These are phyloP conservation scores for Amitus sp. DNA, from an alignment of 2,888 invertebrate species.

Conservation along the genomic window DNA sequence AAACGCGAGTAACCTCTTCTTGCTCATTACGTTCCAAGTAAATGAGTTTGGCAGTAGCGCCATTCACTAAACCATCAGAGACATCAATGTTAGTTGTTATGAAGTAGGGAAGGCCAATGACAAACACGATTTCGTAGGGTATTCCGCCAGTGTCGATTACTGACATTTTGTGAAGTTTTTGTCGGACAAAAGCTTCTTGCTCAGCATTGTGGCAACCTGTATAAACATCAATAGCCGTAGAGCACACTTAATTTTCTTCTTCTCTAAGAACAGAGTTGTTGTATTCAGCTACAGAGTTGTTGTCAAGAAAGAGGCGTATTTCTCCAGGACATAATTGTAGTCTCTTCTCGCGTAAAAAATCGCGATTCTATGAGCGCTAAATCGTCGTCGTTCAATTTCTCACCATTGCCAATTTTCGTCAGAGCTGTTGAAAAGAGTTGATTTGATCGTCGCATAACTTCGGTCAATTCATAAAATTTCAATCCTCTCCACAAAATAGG, in stretches of 20 bases:
- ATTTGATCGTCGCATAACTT: constrained; percentile 56
- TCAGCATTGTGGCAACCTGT: constrained; percentile 25
- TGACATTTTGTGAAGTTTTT: constrained; percentile 44
- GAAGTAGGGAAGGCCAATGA: constrained; percentile 36
- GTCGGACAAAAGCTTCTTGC: constrained; percentile 26
- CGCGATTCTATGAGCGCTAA: constrained; percentile 46
- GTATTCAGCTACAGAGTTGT: constrained; percentile 48
- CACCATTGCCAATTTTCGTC: constrained; percentile 52
- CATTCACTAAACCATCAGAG: constrained; percentile 52
- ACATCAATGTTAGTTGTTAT: constrained; percentile 54
- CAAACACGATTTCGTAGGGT: constrained; percentile 44
- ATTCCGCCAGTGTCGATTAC: constrained; percentile 49
- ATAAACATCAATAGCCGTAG: constrained; percentile 40
- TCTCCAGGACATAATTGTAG: constrained; percentile 44
- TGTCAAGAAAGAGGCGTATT: constrained; percentile 46
- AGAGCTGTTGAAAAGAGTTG: constrained; percentile 50
- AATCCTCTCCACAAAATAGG: constrained; percentile 50
- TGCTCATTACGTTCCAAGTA: constrained; percentile 40
- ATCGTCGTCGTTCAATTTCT: constrained; percentile 38
- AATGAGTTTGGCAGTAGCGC: constrained; percentile 47
- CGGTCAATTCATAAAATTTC: constrained; percentile 49
- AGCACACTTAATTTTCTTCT: constrained; percentile 30
- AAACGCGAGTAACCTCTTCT: constrained; percentile 11
- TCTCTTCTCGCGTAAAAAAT: constrained; percentile 43
- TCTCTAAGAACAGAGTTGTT: constrained; percentile 38